Evolutionary conservation across 2,888 invertebrate species (phyloP).

Genomic region (Dryocosmus kuriphilus): DNA sequence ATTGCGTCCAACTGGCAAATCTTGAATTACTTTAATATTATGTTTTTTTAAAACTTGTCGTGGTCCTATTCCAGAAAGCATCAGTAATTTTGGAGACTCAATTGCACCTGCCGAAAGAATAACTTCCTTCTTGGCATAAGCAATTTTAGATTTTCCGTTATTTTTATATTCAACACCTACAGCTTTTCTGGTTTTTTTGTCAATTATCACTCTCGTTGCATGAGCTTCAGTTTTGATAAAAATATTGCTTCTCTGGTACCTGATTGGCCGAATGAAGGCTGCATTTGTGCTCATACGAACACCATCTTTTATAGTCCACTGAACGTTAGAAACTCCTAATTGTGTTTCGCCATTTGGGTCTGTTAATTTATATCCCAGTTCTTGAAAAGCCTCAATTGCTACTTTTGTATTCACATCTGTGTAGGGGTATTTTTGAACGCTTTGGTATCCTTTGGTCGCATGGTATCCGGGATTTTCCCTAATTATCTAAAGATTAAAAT

Average conservation of each 20-base stretch:
- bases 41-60: constrained; percentile 68
- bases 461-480: no score
- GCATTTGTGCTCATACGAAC: constrained; percentile 82
- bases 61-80: constrained; percentile 80
- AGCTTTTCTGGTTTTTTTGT: constrained; percentile 75
- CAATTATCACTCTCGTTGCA: constrained; percentile 79
- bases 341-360: constrained; percentile 82
- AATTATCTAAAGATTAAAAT: no score
- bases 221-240: constrained; percentile 40
- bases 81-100: constrained; percentile 79
- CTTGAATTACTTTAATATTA: no score
- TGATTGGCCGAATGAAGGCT: constrained; percentile 84
- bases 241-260: constrained; percentile 77
- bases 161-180: constrained; percentile 76
- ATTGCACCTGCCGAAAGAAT: constrained; percentile 79
- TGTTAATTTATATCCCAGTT: constrained; percentile 80
- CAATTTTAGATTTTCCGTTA: constrained; percentile 70
- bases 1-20: no score
- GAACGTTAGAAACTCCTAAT: constrained; percentile 81
- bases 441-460: no score
- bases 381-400: constrained; percentile 81
- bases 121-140: constrained; percentile 77
- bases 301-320: constrained; percentile 71
- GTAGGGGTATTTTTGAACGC: no score
- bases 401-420: constrained; percentile 80